Evolutionary conservation across 2,113 vertebrate species (phyloP).

Genomic region (Pomatostomus ruficeps): DNA sequence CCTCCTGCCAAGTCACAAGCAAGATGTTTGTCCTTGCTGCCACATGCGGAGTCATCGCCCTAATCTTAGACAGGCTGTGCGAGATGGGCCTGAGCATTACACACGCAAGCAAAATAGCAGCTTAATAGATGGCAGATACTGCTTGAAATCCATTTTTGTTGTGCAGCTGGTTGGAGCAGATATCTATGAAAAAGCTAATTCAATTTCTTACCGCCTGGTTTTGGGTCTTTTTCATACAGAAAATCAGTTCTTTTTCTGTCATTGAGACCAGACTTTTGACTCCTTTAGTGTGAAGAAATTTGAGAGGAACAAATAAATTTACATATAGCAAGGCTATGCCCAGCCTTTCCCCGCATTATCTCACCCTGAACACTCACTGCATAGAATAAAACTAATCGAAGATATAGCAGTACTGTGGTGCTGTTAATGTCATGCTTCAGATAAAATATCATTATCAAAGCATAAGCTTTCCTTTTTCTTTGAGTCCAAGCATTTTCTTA

Average conservation of each 20-base stretch:
- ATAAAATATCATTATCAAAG: neutral
- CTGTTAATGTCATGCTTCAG: neutral
- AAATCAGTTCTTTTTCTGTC: neutral
- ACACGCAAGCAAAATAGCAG: rapidly evolving
- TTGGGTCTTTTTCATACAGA: neutral
- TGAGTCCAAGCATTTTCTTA: neutral
- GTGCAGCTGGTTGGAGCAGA: neutral
- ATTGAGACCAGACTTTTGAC: neutral
- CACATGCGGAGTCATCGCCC: neutral
- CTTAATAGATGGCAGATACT: neutral
- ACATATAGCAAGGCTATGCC: neutral
- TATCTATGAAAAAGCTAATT: neutral
- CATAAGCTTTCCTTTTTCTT: neutral
- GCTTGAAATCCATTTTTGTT: neutral
- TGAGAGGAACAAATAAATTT: neutral
- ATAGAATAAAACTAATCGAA: neutral
- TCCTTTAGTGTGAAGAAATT: neutral
- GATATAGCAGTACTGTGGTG: too few relatives aligned
- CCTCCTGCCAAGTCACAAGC: slow-evolving; percentile 60
- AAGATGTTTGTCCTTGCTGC: neutral
- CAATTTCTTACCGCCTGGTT: neutral
- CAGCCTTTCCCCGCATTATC: neutral
- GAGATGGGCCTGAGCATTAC: neutral
- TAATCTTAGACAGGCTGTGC: rapidly evolving
- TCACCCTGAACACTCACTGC: neutral